Base-by-base conservation (phyloP, 2,888 invertebrate species). In the Deladenus siricidicola region DNA sequence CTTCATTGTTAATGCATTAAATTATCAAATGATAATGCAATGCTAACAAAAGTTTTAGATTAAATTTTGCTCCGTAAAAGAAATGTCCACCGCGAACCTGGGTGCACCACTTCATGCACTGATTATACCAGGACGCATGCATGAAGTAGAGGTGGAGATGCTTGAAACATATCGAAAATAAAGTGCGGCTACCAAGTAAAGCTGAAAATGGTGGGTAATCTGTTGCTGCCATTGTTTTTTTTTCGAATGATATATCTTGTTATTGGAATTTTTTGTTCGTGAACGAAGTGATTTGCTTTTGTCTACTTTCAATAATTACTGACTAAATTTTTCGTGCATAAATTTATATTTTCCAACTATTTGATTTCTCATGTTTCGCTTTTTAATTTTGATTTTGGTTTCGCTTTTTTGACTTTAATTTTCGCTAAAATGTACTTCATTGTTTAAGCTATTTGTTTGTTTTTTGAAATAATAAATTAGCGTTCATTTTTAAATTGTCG, bases 101-200 rank as follows among this genome's bases (percentile, higher is more conserved):
- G 96, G 98, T 3, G 84, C 85, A 42, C 98, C 98, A 1, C 84
- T 98, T 47, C 98, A 99, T 82, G 94, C 91, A 47, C 84, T 98
- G 47, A 86, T 98, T 56, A 86, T 99, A 75, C 89, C 88, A 44
- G 78, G 79, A 8, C 84, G 86, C 69, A 83, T 93, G 80, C 96
- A 98, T 84, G 90, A 91, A 10, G 81, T 96, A 39, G 98, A 98
- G 83, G 80, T 83, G 57, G 92, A 94, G 80, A 93, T 89, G 85
- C 81, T 96, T 42, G 73, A 76, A 64, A 58, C 57, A 2, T 67
- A 10, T 34, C 39, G 39, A 34, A 10, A 34, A 34, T n/a, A n/a
- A n/a, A n/a, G n/a, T n/a, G n/a, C n/a, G n/a, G n/a, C n/a, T n/a
- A n/a, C n/a, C n/a, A n/a, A n/a, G n/a, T n/a, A n/a, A n/a, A n/a